Percentiles rank a stretch among this genome's conserved stretches.
phyloP scores from a whole-genome alignment of 2,113 vertebrate species.

The Xiphophorus hellerii region DNA sequence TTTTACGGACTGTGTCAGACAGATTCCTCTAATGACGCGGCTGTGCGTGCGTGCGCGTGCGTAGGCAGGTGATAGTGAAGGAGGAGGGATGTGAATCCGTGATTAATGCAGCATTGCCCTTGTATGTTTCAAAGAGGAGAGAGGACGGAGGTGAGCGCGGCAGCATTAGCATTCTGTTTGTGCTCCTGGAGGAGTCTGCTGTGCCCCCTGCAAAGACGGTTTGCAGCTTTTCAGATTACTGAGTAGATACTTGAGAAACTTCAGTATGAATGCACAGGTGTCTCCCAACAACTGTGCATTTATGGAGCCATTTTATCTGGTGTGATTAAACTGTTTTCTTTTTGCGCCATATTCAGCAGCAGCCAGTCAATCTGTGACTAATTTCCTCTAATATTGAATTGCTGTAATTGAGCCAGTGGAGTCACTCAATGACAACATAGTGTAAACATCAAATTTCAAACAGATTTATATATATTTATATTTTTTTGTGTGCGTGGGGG shows the following conservation, averaged over 20 bases:
- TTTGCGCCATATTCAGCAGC: conserved; percentile 1
- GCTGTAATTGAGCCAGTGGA: not conserved
- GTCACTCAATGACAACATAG: not conserved
- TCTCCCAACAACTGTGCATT: conserved; percentile 27
- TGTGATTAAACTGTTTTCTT: not conserved
- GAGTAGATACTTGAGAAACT: conserved; percentile 57
- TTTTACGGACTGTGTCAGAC: conserved; percentile 27
- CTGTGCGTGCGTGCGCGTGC: conserved; percentile 9
- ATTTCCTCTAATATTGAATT: not conserved
- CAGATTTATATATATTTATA: conserved; percentile 30
- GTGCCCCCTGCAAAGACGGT: conserved; percentile 60
- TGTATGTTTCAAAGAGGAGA: conserved; percentile 74
- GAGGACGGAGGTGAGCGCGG: conserved; percentile 64
- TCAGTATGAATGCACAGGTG: conserved; percentile 49
- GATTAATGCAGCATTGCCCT: conserved; percentile 83
- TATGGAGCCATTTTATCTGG: not conserved
- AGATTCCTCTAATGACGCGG: conserved; percentile 31
- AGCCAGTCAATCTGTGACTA: not conserved
- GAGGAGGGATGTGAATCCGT: conserved; percentile 59
- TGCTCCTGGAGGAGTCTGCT: conserved; percentile 68
- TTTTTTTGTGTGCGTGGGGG: not conserved
- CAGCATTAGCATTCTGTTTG: conserved; percentile 79
- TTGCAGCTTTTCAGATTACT: conserved; percentile 56
- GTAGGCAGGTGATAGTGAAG: conserved; percentile 50
- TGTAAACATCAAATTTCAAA: conserved; percentile 18